Evolutionary conservation across 2,797 vertebrate species (phyloP), one percentile per base, ranked within the genome.

Genomic region (Pagetopsis macropterus): DNA sequence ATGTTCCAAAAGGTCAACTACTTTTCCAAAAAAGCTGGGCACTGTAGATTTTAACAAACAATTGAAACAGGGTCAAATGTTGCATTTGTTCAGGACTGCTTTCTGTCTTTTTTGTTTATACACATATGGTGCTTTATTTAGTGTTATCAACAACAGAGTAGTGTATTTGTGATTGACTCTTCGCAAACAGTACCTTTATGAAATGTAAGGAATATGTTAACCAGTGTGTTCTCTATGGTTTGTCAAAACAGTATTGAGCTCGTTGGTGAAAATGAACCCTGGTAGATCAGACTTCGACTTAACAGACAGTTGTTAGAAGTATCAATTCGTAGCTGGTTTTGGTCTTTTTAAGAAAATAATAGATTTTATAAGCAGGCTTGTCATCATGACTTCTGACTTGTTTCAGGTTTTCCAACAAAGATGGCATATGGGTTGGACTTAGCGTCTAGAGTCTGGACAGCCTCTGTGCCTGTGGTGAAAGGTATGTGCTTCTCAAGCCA

Each of bases 401-500:
- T 87, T 76, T 76, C 78, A 93, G 92, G 85, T 72, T 72, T 89
- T 17, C 88, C 88, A 69, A 65, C 72, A 57, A 93, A 93, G 70
- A 89, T 84, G 43, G 49, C 41, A 0, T 85, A 81, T 43, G 84
- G 84, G n/a, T 45, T 81, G 52, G 92, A 93, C 52, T 81, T 65
- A 10, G 41, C 83, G 48, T 94, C 92, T 0, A 80, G 90, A 83
- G 88, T 82, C 21, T 94, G 93, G 92, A 94, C 92, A 10, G 81
- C 86, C 10, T 93, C 93, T 0, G 83, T 89, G 33, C 91, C 93
- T 55, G 89, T 64, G 21, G 89, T 89, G 56, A 93, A 94, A 91
- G 91, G 91, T 91, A 83, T 74, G 57, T 37, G 2, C 12, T 50
- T 21, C 37, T 58, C 1, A 69, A 46, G 9, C 15, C 7, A 16